Conservation (phyloP, 2,113 vertebrate species). For the Pholis gunnellus region DNA sequence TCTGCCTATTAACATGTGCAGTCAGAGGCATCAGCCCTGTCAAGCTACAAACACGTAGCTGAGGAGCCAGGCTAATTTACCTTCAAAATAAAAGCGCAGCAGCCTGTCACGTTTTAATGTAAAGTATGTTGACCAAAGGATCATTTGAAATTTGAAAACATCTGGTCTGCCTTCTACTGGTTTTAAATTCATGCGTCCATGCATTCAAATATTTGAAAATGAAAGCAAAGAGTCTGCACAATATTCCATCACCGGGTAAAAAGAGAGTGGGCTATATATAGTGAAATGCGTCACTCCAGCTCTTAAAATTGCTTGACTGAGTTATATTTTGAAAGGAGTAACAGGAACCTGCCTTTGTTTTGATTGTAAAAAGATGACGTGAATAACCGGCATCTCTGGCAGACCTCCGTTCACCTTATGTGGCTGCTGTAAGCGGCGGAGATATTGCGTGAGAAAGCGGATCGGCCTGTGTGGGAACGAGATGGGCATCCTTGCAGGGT, state of each 20-base stretch:
- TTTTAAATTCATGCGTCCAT: neutral
- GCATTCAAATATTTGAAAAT: neutral
- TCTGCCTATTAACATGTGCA: slow-evolving; percentile 8
- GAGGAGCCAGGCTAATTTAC: neutral
- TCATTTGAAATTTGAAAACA: neutral
- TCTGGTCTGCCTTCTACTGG: neutral
- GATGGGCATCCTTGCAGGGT: slow-evolving; percentile 31
- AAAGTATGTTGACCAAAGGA: neutral
- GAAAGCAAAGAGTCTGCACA: neutral
- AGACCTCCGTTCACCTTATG: slow-evolving; percentile 24
- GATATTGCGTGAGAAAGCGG: slow-evolving; percentile 78
- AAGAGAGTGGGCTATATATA: neutral
- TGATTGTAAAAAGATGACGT: neutral
- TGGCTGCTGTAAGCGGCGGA: slow-evolving; percentile 67
- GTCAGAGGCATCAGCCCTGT: neutral
- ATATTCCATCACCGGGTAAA: neutral
- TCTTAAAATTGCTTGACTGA: neutral
- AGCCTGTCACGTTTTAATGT: neutral
- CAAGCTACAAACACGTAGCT: neutral
- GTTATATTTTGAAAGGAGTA: slow-evolving; percentile 24
- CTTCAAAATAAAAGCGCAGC: slow-evolving; percentile 19
- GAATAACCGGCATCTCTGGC: neutral
- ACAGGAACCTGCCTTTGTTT: slow-evolving; percentile 27
- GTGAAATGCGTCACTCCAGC: neutral
- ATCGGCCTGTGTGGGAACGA: slow-evolving; percentile 5